phyloP scores from a whole-genome alignment of 2,888 invertebrate genomes.

The Apodemia duryi region DNA sequence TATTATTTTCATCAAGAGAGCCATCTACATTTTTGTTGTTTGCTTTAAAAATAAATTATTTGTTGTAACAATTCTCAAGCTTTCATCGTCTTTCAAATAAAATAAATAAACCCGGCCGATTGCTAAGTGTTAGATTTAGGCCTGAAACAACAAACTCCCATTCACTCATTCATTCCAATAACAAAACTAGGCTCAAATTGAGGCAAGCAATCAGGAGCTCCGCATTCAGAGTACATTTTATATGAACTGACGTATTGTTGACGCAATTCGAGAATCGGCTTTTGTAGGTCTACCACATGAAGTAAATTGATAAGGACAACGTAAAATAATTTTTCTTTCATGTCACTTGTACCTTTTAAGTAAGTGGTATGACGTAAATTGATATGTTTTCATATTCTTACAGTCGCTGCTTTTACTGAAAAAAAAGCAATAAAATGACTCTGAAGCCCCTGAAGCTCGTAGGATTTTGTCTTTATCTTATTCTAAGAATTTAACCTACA shows the following conservation, averaged over 20 bases:
- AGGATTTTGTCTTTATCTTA: too few species aligned
- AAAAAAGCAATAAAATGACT: too few species aligned
- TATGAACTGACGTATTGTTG: constrained; percentile 27
- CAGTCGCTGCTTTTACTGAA: too few species aligned
- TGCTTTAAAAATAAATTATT: not conserved
- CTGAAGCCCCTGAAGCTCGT: too few species aligned
- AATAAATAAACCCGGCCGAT: not conserved
- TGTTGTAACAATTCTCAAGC: not conserved
- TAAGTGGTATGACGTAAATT: too few species aligned
- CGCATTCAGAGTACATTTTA: constrained; percentile 23
- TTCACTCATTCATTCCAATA: constrained; percentile 19
- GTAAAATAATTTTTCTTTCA: not conserved
- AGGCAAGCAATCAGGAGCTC: constrained; percentile 11
- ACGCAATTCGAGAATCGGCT: constrained; percentile 12
- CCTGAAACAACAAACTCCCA: constrained; percentile 20
- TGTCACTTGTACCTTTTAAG: too few species aligned
- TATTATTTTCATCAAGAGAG: too few species aligned
- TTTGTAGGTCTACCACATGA: not conserved
- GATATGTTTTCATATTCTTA: too few species aligned
- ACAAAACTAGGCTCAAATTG: constrained; percentile 20
- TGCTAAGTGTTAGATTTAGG: constrained; percentile 9
- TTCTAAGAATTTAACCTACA: too few species aligned
- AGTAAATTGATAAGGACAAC: not conserved
- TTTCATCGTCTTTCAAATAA: not conserved
- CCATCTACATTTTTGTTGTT: too few species aligned